Evolutionary conservation across 2,888 invertebrate genomes (phyloP).

Genomic region (Pharmacophagus antenor): DNA sequence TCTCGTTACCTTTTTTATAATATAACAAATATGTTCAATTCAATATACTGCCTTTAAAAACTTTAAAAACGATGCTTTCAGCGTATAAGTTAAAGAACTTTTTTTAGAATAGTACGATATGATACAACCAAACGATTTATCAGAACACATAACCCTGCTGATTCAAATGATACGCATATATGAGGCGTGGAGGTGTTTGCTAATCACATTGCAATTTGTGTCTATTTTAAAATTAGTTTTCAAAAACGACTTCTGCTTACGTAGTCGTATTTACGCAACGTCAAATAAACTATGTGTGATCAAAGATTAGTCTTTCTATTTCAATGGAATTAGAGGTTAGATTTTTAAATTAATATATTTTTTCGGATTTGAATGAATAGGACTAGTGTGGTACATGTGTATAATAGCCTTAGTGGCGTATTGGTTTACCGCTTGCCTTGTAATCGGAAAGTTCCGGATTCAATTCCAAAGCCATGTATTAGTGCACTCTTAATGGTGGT

Average conservation of each 20-base stretch:
- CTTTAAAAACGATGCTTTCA: not conserved
- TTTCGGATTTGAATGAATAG: no score
- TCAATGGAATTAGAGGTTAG: no score
- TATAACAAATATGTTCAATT: no score
- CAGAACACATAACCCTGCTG: conserved; percentile 8
- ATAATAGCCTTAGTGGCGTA: no score
- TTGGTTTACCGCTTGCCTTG: no score
- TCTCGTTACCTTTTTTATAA: no score
- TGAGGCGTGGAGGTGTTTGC: conserved; percentile 10
- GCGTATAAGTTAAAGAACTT: not conserved
- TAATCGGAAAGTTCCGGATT: no score
- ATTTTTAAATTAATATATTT: no score
- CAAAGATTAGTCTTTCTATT: not conserved
- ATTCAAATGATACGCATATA: conserved; percentile 6
- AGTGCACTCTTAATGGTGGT: no score
- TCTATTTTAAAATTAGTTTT: conserved; percentile 26
- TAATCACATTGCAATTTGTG: conserved; percentile 29
- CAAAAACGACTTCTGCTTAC: not conserved
- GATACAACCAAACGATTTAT: not conserved
- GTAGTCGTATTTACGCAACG: not conserved
- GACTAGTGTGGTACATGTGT: no score
- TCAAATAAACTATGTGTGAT: not conserved
- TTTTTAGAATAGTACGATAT: not conserved
- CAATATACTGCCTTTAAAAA: no score
- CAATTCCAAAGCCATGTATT: no score